These are phyloP conservation scores for Pristis pectinata DNA, from an alignment of 2,797 vertebrate genomes.

Conservation along the genomic window DNA sequence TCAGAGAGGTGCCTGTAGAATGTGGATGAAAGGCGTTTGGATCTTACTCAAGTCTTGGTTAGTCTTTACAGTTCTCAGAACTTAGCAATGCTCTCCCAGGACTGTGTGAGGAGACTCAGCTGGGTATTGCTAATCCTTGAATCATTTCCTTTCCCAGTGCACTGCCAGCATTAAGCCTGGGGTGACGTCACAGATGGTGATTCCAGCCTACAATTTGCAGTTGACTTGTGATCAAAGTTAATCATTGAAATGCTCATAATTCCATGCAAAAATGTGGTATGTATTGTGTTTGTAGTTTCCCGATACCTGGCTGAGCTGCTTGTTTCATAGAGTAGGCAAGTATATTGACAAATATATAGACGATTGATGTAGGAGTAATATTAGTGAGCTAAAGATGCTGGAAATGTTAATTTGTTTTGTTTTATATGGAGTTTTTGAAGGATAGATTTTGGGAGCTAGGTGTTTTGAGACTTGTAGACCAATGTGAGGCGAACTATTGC, in stretches of 20 bases:
- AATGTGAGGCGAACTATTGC: too few species aligned
- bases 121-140: not conserved
- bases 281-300: not conserved
- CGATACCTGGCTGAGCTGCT: not conserved
- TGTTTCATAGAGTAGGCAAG: not conserved
- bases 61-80: not conserved
- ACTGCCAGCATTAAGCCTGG: slow-evolving; percentile 13
- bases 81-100: not conserved
- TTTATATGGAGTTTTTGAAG: not conserved
- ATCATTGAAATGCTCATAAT: not conserved
- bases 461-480: not conserved
- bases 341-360: not conserved
- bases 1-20: not conserved
- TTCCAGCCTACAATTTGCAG: not conserved
- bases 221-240: not conserved
- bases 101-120: not conserved
- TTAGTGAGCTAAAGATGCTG: not conserved
- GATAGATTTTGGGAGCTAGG: not conserved
- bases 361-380: not conserved
- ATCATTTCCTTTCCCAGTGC: not conserved
- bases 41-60: slow-evolving; percentile 5
- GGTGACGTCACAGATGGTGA: not conserved
- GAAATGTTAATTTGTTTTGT: not conserved
- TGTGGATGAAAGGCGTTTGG: not conserved
- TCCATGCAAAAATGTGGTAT: not conserved